These are phyloP conservation scores for Gymnogyps californianus DNA, from an alignment of 2,113 vertebrate genomes.

Conservation along the genomic window DNA sequence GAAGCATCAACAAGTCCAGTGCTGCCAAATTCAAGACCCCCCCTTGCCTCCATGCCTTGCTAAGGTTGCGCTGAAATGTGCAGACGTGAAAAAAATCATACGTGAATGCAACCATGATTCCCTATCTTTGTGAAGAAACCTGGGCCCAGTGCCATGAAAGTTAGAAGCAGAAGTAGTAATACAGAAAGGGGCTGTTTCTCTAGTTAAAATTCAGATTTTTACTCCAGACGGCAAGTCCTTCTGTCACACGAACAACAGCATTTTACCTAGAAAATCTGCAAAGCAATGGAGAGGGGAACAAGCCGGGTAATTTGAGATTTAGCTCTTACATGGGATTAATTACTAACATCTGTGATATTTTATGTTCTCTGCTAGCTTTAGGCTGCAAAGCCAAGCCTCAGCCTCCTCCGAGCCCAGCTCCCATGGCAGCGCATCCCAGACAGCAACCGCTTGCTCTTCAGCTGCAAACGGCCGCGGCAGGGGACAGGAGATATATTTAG, in stretches of 20 bases:
- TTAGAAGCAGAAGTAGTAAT: not conserved
- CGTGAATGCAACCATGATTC: not conserved
- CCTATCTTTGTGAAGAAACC: not conserved
- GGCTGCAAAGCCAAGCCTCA: not conserved
- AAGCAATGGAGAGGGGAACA: not conserved
- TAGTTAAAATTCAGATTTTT: not conserved
- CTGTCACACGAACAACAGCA: rapidly evolving
- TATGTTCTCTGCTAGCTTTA: not conserved
- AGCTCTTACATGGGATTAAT: not conserved
- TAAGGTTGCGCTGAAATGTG: not conserved
- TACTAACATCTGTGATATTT: not conserved
- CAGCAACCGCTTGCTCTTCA: not conserved
- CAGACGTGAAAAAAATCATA: not conserved
- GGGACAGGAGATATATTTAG: not conserved
- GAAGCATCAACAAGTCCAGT: not conserved
- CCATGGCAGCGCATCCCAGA: not conserved
- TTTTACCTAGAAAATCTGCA: not conserved
- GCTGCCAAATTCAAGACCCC: not conserved
- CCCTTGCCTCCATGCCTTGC: not conserved
- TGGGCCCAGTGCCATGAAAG: not conserved
- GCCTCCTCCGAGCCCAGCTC: not conserved
- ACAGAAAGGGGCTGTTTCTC: not conserved
- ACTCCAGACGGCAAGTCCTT: not conserved
- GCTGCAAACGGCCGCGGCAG: not conserved
- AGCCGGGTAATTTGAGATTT: not conserved